These are phyloP conservation scores for Chaenogobius annularis DNA, from an alignment of 2,113 vertebrate species.

Conservation along the genomic window DNA sequence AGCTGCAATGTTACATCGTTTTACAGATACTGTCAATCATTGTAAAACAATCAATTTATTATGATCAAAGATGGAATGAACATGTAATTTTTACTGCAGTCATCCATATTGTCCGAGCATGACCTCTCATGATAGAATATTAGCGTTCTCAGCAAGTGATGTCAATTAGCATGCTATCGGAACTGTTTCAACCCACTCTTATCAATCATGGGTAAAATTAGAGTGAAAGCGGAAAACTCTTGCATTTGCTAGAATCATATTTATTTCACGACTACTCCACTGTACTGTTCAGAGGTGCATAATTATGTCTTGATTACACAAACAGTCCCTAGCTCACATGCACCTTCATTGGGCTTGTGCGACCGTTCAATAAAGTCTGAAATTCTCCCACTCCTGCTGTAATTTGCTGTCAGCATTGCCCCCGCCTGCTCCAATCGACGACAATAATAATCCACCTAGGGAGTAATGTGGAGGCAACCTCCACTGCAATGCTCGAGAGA, in stretches of 20 bases:
- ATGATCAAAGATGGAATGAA: no score
- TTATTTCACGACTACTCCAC: neutral
- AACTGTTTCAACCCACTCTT: neutral
- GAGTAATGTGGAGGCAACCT: constrained; percentile 60
- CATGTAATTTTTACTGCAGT: no score
- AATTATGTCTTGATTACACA: constrained; percentile 21
- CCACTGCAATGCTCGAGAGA: constrained; percentile 65
- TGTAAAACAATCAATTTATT: no score
- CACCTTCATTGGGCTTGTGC: constrained; percentile 52
- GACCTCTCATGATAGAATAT: no score
- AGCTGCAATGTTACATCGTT: no score
- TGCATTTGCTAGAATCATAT: neutral
- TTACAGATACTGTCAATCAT: no score
- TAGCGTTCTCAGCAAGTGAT: no score
- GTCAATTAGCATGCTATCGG: no score
- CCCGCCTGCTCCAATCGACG: constrained; percentile 48
- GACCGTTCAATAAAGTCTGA: constrained; percentile 62
- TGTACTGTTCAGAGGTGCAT: neutral
- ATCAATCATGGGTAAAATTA: neutral
- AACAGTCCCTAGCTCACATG: constrained; percentile 29
- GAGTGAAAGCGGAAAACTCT: neutral
- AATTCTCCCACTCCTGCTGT: constrained; percentile 48
- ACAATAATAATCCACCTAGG: constrained; percentile 72
- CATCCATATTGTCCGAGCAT: no score
- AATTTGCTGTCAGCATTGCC: constrained; percentile 33